Conservation (phyloP, 1,140 invertebrate species). For the Plodia interpunctella region DNA sequence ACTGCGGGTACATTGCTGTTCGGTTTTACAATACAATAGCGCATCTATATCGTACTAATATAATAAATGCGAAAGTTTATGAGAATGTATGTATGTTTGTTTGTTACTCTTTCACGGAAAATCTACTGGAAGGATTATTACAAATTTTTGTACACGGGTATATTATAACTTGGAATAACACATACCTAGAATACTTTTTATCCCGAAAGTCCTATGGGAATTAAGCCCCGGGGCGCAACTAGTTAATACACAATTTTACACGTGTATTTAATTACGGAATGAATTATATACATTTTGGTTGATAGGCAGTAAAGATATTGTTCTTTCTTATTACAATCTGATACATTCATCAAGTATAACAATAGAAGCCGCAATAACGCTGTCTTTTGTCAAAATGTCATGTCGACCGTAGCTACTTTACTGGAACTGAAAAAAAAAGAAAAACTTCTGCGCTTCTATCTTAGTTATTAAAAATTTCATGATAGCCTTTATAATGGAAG, state of each 20-base stretch:
- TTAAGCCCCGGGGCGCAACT: too few species aligned
- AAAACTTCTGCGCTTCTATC: not conserved
- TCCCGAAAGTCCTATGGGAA: too few species aligned
- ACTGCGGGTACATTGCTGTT: conserved; percentile 12
- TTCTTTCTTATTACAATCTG: conserved; percentile 3
- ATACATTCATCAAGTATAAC: conserved; percentile 1
- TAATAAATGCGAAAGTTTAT: too few species aligned
- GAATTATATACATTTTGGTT: not conserved
- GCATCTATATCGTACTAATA: not conserved
- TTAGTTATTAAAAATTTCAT: conserved; percentile 7
- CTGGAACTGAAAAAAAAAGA: not conserved
- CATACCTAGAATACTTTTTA: too few species aligned
- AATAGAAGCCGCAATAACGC: not conserved
- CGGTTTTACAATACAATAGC: conserved; percentile 12
- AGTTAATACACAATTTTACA: too few species aligned
- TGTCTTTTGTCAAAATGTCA: conserved; percentile 2
- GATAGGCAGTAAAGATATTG: not conserved
- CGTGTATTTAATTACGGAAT: too few species aligned
- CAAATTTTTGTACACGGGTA: too few species aligned
- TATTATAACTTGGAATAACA: too few species aligned
- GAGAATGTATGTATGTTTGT: too few species aligned
- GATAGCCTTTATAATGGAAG: conserved; percentile 6
- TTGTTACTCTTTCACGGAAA: too few species aligned
- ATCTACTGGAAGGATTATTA: too few species aligned
- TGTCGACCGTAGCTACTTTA: not conserved